phyloP scores from a whole-genome alignment of 2,888 invertebrate species.

The Ceramica pisi region DNA sequence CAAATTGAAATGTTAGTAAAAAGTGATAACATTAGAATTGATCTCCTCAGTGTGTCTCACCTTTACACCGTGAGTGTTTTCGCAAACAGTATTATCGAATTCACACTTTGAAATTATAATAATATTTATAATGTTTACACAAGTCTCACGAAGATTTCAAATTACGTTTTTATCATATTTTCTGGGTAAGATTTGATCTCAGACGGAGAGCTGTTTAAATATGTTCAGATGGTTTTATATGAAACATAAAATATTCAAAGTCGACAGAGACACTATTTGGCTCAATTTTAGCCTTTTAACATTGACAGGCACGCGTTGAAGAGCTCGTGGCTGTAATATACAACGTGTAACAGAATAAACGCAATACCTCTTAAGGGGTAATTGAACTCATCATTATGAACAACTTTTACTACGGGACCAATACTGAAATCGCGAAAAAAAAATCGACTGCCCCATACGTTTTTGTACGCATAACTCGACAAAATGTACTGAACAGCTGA shows the following conservation, averaged over 20 bases:
- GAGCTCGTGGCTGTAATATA: no score
- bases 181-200: conserved; percentile 11
- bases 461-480: no score
- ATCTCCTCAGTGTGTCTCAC: background rate
- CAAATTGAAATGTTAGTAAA: no score
- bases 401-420: no score
- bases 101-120: conserved; percentile 6
- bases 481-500: no score
- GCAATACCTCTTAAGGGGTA: no score
- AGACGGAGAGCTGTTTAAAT: conserved; percentile 13
- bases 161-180: conserved; percentile 17
- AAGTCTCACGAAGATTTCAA: background rate
- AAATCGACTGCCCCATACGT: no score
- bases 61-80: background rate
- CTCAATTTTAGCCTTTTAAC: background rate
- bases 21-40: background rate
- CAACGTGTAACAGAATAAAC: no score
- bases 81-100: conserved; percentile 3
- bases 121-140: conserved; percentile 20
- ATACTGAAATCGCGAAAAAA: no score
- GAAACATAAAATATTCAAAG: conserved; percentile 10
- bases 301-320: no score
- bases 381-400: no score
- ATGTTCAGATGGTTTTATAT: background rate
- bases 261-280: background rate